Base-by-base conservation (phyloP, 2,797 vertebrate species). In the Stomatorhinus walkeri region DNA sequence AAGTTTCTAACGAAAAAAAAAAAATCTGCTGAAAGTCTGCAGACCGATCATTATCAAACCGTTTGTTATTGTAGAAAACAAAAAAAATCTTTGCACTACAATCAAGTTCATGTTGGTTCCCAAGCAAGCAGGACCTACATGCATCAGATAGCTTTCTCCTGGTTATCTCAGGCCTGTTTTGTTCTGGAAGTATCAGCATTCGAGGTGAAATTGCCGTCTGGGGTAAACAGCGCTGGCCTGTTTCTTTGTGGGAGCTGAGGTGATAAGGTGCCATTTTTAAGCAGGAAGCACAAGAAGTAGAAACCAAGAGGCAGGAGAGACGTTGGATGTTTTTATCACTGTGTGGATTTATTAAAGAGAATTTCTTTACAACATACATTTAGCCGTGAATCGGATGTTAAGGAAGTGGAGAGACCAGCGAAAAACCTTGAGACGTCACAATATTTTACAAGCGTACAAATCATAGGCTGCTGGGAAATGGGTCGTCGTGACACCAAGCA, bases 381-480 rank as follows among this genome's bases (percentile, higher is more conserved):
- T 97, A 97, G 93, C 96, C 94, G 95, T 98, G 97, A 98, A 96
- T 98, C 96, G 93, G 95, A 98, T 97, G 97, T 98, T 98, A 98
- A 94, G 95, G 96, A 96, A 93, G 96, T 97, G 96, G 95, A 96
- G 95, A 48, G 40, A 94, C 96, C 96, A 96, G 95, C 95, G 96
- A 95, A 95, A 96, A 95, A 95, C 94, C 91, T 93, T 96, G 96
- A 97, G 97, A 98, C 96, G 92, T 97, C 97, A 98, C 97, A 96
- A 97, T 97, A 97, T 97, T 95, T 96, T 97, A 99, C 98, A 98
- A 96, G 94, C 96, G 96, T 97, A 97, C 96, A 97, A 96, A 95
- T 94, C 43, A 87, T 68, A 88, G 94, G 95, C 95, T 56, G 54
- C 52, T 56, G 52, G 89, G 91, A 88, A 93, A 90, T 96, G 93